Evolutionary conservation across 2,113 vertebrate genomes (phyloP).

Genomic region (Garra rufa): DNA sequence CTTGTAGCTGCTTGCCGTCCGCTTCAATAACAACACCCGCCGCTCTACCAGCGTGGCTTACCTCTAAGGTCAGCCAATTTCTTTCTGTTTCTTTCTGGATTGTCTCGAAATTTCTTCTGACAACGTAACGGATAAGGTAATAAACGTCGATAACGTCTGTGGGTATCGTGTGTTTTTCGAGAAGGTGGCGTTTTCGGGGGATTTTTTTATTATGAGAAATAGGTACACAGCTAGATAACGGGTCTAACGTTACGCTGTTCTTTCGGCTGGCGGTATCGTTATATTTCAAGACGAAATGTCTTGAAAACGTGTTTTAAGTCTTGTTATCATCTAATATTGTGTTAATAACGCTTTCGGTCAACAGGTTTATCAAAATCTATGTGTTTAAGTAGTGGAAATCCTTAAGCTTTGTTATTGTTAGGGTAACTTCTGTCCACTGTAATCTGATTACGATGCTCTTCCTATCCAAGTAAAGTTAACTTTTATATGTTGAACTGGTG

Average conservation of each 20-base stretch:
- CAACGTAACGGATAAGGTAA: constrained; percentile 40
- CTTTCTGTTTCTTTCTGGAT: not conserved
- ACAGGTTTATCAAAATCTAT: not conserved
- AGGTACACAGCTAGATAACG: constrained; percentile 41
- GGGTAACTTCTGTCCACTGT: not conserved
- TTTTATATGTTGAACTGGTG: not conserved
- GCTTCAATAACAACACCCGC: constrained; percentile 44
- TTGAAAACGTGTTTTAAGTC: not conserved
- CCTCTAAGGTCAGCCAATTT: not conserved
- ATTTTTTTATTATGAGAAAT: not conserved
- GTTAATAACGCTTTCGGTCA: not conserved
- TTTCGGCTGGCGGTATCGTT: not conserved
- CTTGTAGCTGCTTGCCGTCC: constrained; percentile 40
- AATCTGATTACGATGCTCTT: not conserved
- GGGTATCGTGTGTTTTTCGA: not conserved
- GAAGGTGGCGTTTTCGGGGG: not conserved
- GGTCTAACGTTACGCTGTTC: constrained; percentile 4
- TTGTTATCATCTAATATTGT: not conserved
- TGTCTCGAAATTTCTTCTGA: not conserved
- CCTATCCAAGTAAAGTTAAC: not conserved
- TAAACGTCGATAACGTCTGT: not conserved
- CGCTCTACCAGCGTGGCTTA: constrained; percentile 22
- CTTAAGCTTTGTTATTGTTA: not conserved
- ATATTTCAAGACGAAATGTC: not conserved
- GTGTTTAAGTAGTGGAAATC: not conserved